phyloP scores from a whole-genome alignment of 2,888 invertebrate genomes.

The Perithous albicinctus region DNA sequence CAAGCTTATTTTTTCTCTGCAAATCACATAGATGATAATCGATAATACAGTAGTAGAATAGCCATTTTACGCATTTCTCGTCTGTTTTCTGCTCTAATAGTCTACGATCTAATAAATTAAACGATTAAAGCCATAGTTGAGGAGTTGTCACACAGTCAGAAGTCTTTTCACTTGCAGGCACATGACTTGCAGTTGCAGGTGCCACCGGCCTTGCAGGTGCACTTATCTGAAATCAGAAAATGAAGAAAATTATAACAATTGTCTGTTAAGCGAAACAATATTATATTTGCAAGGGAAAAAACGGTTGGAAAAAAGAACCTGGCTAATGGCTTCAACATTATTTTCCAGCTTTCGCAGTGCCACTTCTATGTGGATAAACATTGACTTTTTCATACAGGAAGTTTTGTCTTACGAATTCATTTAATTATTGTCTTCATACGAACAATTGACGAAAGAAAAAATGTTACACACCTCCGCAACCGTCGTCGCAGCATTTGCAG shows the following conservation, averaged over 20 bases:
- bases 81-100: slow-evolving; percentile 15
- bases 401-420: slow-evolving; percentile 4
- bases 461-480: slow-evolving; percentile 71
- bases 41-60: background rate
- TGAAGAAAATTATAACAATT: background rate
- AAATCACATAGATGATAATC: background rate
- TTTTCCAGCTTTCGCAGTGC: too few relatives aligned
- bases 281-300: background rate
- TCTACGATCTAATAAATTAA: slow-evolving; percentile 44
- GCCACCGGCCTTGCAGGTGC: slow-evolving; percentile 73
- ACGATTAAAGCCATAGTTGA: slow-evolving; percentile 56
- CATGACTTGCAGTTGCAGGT: slow-evolving; percentile 76
- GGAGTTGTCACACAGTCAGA: background rate
- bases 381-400: slow-evolving; percentile 23
- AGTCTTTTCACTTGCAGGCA: slow-evolving; percentile 68
- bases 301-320: too few relatives aligned
- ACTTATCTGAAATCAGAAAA: slow-evolving; percentile 77
- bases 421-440: background rate
- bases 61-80: background rate
- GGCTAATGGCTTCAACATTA: too few relatives aligned
- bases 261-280: background rate
- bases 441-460: background rate
- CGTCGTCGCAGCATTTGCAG: slow-evolving; percentile 79
- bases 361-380: background rate
- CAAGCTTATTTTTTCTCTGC: slow-evolving; percentile 11